Conservation (phyloP, 2,797 vertebrate genomes). For the Acanthis flammea region DNA sequence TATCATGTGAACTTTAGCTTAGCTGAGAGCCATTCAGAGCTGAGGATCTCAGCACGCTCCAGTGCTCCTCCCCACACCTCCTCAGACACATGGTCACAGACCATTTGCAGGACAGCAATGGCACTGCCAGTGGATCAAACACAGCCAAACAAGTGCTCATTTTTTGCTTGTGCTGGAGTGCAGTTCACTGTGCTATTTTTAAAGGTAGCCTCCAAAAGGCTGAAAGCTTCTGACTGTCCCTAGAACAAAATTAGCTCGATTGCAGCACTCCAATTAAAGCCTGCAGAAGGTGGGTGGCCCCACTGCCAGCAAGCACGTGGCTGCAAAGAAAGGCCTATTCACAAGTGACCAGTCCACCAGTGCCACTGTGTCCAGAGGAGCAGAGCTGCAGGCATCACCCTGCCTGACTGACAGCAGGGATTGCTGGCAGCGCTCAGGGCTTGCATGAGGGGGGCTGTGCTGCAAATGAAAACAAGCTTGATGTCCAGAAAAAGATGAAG, state of each 20-base stretch:
- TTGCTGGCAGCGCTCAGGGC: rapidly evolving
- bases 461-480: background rate
- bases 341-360: background rate
- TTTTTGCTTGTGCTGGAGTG: rapidly evolving
- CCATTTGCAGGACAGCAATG: rapidly evolving
- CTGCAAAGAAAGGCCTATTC: background rate
- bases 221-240: background rate
- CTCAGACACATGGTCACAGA: rapidly evolving
- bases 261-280: background rate
- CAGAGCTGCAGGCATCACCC: background rate
- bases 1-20: rapidly evolving
- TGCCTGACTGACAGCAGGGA: background rate
- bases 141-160: background rate
- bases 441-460: background rate
- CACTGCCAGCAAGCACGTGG: rapidly evolving
- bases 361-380: rapidly evolving
- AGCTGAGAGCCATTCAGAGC: background rate
- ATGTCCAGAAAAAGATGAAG: background rate
- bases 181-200: background rate
- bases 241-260: background rate
- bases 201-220: background rate
- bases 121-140: background rate
- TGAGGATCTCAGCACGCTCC: rapidly evolving
- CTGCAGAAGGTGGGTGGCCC: rapidly evolving
- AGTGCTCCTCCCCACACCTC: background rate